phyloP scores from a whole-genome alignment of 2,888 invertebrate genomes.

The Papilio protenor region DNA sequence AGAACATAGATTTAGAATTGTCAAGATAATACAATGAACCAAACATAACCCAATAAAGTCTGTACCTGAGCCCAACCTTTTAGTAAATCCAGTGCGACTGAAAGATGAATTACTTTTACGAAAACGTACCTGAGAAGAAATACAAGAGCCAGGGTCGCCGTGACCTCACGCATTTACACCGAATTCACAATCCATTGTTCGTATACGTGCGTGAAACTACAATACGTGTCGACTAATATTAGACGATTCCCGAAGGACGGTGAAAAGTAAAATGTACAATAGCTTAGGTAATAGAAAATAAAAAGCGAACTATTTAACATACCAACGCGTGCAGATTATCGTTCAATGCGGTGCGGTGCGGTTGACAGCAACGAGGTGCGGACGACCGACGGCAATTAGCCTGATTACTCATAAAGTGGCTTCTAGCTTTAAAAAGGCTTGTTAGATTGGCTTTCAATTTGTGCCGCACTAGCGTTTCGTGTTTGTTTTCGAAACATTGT shows the following conservation, averaged over 20 bases:
- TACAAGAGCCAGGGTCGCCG: constrained; percentile 62
- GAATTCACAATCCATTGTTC: constrained; percentile 70
- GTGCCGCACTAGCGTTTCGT: constrained; percentile 21
- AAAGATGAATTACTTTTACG: constrained; percentile 63
- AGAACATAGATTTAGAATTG: background rate
- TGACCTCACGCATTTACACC: constrained; percentile 73
- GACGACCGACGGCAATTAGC: constrained; percentile 43
- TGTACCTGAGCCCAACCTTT: background rate
- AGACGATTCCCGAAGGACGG: constrained; percentile 63
- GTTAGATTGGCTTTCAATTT: constrained; percentile 40
- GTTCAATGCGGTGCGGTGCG: constrained; percentile 36
- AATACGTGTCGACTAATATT: constrained; percentile 60
- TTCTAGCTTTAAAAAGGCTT: constrained; percentile 37
- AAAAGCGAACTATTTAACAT: constrained; percentile 37
- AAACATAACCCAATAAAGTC: constrained; percentile 19
- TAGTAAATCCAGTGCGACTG: constrained; percentile 46
- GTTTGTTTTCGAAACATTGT: constrained; percentile 26
- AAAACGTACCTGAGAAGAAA: constrained; percentile 51
- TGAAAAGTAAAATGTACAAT: constrained; percentile 35
- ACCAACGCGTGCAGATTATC: constrained; percentile 41
- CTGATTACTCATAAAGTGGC: constrained; percentile 44
- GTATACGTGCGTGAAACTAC: constrained; percentile 73
- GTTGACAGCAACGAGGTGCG: constrained; percentile 43
- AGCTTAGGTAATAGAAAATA: constrained; percentile 13
- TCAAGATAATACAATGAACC: background rate